A percentile compares a stretch with the other conserved stretches of the same genome.
phyloP scores from a whole-genome alignment of 2,797 vertebrate species.

The Propithecus perrieri region DNA sequence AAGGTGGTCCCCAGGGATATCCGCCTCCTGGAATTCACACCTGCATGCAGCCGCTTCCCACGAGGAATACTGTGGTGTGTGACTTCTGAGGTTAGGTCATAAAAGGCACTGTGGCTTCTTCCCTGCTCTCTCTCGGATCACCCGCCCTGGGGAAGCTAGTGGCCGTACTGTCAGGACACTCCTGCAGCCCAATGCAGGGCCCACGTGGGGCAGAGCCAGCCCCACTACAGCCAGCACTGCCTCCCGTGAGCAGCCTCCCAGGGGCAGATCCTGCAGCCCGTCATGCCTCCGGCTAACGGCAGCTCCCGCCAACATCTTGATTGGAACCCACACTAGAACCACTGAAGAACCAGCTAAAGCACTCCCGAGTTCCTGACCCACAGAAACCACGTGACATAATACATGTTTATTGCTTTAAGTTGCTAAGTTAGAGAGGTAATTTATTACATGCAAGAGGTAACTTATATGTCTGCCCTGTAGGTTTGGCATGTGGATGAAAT shows the following conservation, averaged over 20 bases:
- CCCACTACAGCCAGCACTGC: not conserved
- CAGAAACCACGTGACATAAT: rapidly evolving
- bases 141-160: not conserved
- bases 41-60: not conserved
- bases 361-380: not conserved
- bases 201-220: rapidly evolving
- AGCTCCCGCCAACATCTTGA: not conserved
- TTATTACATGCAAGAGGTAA: not conserved
- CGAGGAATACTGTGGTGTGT: rapidly evolving
- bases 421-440: not conserved
- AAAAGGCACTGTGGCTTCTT: not conserved
- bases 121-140: not conserved
- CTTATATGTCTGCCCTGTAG: not conserved
- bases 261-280: not conserved
- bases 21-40: not conserved
- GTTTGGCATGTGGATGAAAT: not conserved
- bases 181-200: not conserved
- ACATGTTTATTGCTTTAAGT: not conserved
- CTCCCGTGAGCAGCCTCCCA: not conserved
- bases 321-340: not conserved
- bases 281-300: not conserved
- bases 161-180: not conserved
- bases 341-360: not conserved
- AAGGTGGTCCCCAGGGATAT: rapidly evolving
- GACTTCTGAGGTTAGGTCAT: rapidly evolving